Evolutionary conservation across 2,113 vertebrate species (phyloP).

Genomic region (Dipodomys stephensi): DNA sequence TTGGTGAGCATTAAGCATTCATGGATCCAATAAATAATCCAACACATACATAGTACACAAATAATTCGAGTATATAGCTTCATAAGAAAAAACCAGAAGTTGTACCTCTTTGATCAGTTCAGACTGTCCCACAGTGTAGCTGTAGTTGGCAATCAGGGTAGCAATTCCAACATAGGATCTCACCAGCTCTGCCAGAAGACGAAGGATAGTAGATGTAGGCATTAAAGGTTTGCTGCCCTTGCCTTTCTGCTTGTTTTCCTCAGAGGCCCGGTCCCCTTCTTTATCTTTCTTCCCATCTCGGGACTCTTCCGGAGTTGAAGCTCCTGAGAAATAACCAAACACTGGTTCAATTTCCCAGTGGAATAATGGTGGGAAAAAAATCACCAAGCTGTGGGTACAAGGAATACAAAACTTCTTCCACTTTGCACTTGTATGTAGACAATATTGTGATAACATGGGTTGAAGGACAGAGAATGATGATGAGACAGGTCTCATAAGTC

Average conservation of each 20-base stretch:
- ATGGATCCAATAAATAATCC: constrained; percentile 1
- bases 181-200: constrained; percentile 95
- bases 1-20: neutral
- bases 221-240: constrained; percentile 95
- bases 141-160: constrained; percentile 95
- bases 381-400: neutral
- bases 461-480: constrained; percentile 26
- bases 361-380: neutral
- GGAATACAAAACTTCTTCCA: neutral
- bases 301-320: constrained; percentile 93
- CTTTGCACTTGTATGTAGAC: constrained; percentile 26
- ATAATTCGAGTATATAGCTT: constrained; percentile 28
- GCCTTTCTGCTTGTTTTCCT: constrained; percentile 92
- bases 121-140: constrained; percentile 95
- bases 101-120: constrained; percentile 97
- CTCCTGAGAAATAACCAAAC: constrained; percentile 80
- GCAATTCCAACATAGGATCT: constrained; percentile 96
- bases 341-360: constrained; percentile 14
- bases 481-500: neutral
- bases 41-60: constrained; percentile 14
- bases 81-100: constrained; percentile 41
- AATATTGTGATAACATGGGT: neutral
- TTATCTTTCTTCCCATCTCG: constrained; percentile 94
- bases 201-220: constrained; percentile 96
- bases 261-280: constrained; percentile 92